These are phyloP conservation scores for Maconellicoccus hirsutus DNA, from an alignment of 1,140 invertebrate species.

Conservation along the genomic window DNA sequence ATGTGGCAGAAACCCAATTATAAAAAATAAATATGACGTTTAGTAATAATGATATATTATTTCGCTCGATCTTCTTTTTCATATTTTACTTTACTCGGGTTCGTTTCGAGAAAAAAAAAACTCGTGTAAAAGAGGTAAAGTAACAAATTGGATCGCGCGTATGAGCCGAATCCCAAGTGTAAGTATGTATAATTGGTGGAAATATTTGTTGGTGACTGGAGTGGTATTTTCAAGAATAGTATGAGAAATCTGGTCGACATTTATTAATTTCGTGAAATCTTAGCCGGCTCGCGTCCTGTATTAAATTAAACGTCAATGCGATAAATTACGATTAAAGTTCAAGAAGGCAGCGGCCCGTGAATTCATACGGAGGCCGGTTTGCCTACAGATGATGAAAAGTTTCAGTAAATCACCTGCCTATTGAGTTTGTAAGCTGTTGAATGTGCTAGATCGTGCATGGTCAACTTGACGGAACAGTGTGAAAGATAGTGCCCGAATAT, in stretches of 20 bases:
- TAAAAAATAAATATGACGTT: not conserved
- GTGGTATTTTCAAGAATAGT: too few relatives aligned
- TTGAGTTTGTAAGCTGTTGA: too few relatives aligned
- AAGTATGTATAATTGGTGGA: not conserved
- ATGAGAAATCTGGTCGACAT: not conserved
- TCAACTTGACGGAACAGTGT: too few relatives aligned
- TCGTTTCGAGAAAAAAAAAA: not conserved
- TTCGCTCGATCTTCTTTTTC: not conserved
- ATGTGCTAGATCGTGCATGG: too few relatives aligned
- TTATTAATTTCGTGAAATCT: not conserved
- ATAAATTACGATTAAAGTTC: conserved; percentile 5
- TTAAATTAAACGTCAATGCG: not conserved
- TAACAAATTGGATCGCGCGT: not conserved
- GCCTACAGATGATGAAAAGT: too few relatives aligned
- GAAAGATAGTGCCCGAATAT: too few relatives aligned
- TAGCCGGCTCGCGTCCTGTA: not conserved
- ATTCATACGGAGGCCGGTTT: too few relatives aligned
- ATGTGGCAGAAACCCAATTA: conserved; percentile 3
- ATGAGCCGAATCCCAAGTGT: not conserved
- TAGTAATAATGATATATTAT: conserved; percentile 1
- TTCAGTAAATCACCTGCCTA: too few relatives aligned
- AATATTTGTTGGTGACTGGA: not conserved
- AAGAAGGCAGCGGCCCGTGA: not conserved
- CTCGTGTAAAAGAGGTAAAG: not conserved
- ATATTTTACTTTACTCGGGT: not conserved